phyloP scores from a whole-genome alignment of 2,113 vertebrate species.

The Myanophis thanlyinensis region DNA sequence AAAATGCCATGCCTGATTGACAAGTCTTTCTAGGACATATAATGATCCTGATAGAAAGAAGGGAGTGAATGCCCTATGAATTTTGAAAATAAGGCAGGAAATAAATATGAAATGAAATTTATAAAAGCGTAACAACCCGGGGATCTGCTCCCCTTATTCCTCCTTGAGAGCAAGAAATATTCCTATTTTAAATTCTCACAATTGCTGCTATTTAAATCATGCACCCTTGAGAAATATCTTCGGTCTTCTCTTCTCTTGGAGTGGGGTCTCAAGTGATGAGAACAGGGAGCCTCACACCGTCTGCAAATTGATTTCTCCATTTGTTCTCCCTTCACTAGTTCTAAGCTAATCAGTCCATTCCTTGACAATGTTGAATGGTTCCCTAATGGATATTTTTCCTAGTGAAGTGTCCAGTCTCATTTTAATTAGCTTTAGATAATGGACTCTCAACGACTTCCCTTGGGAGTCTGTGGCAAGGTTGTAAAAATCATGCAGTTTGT shows the following conservation, averaged over 20 bases:
- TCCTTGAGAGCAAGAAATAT: neutral
- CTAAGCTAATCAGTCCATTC: neutral
- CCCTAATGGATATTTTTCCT: conserved; percentile 30
- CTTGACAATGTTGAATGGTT: neutral
- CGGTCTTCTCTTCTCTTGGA: neutral
- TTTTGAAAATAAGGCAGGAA: neutral
- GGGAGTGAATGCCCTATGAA: neutral
- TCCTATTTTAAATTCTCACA: neutral
- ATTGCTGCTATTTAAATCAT: neutral
- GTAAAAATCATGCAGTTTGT: neutral
- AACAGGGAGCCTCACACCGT: neutral
- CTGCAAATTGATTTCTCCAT: conserved; percentile 23
- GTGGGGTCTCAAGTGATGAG: neutral
- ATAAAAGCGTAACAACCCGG: neutral
- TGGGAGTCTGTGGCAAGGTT: neutral
- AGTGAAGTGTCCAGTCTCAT: conserved; percentile 20
- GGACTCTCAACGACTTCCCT: conserved; percentile 1
- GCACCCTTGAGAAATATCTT: neutral
- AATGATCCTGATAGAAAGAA: neutral
- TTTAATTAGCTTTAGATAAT: conserved; percentile 30
- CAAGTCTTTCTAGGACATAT: neutral
- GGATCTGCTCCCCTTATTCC: neutral
- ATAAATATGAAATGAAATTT: neutral
- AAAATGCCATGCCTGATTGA: neutral
- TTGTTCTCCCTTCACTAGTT: conserved; percentile 21